Evolutionary conservation across 2,888 invertebrate species (phyloP).

Genomic region (Drosophila birchii): DNA sequence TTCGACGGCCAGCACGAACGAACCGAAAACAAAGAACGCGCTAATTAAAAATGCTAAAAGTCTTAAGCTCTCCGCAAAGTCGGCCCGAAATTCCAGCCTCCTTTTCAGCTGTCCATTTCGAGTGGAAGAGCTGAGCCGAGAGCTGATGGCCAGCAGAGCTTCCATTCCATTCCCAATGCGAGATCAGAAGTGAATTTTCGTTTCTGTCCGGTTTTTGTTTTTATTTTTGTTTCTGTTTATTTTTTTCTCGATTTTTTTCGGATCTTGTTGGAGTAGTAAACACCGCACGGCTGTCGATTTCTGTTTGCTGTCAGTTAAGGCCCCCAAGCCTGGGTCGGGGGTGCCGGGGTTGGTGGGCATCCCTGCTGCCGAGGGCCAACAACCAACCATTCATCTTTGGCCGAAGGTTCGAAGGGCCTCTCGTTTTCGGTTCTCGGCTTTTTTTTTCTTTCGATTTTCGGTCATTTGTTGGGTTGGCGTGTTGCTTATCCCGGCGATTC

Average conservation of each 20-base stretch:
- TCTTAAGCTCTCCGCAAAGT: conserved; percentile 67
- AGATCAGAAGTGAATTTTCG: conserved; percentile 58
- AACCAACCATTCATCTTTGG: conserved; percentile 73
- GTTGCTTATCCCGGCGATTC: conserved; percentile 70
- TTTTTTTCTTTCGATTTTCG: conserved; percentile 26
- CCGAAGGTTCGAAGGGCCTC: conserved; percentile 72
- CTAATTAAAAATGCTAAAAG: conserved; percentile 84
- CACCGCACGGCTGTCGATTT: conserved; percentile 74
- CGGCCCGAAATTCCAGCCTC: conserved; percentile 73
- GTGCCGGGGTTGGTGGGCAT: conserved; percentile 10
- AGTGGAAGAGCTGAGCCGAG: conserved; percentile 37
- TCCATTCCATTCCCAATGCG: conserved; percentile 67
- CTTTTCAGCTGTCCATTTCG: conserved; percentile 78
- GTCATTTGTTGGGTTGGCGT: conserved; percentile 66
- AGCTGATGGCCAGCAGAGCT: conserved; percentile 49
- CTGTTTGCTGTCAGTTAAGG: conserved; percentile 70
- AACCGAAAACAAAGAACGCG: conserved; percentile 84
- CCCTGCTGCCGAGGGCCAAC: conserved; percentile 46
- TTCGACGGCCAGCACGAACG: conserved; percentile 62
- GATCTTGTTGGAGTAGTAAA: conserved; percentile 73
- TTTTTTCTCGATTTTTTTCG: conserved; percentile 40
- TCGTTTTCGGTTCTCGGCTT: conserved; percentile 50
- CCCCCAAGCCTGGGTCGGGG: conserved; percentile 20
- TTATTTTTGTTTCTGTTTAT: conserved; percentile 31
- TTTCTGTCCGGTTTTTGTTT: conserved; percentile 34